Evolutionary conservation across 2,888 invertebrate species (phyloP), one percentile per base, ranked within the genome.

Genomic region (Synanthedon vespiformis): DNA sequence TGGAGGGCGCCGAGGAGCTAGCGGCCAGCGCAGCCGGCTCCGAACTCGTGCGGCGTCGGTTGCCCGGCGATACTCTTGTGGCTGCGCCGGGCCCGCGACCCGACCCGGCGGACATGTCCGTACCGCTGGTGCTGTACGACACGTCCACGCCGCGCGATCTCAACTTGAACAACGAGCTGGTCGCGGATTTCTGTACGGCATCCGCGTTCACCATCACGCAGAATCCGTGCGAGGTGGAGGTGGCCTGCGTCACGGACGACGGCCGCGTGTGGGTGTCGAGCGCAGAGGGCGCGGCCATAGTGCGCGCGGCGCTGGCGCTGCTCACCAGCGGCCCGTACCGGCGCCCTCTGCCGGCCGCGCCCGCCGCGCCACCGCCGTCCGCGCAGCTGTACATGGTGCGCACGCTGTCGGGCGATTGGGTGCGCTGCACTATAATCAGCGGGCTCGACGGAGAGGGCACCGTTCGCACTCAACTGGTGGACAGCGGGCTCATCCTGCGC

Each of bases 1-100:
- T 94, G 64, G 90, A 89, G 51, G 93, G 93, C 3, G 78, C 94
- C 50, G 94, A 94, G 74, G 92, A 92, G 72, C 66, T 86, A 58
- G 80, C 82, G 57, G 79, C 76, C 51, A 72, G 74, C 64, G 63
- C 64, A 58, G 60, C 60, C 54, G 78, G 81, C 62, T 68, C 70
- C 65, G 63, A 70, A 70, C 53, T 78, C 79, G 56, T 70, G 92
- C 54, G 71, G 85, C n/a, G 89, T 85, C 60, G 80, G 69, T 59
- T 63, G 56, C 58, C 58, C 40, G 66, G 66, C 2, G 86, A 85
- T 65, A 86, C 88, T 56, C 84, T 92, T 53, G 90, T 91, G 57
- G 90, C 90, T 11, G 88, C 89, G 64, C 75, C 80, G 3, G 83
- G 84, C 51, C 72, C 77, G 55, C 74, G 80, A 51, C 69, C 79